Conservation (phyloP, 2,797 vertebrate genomes). For the Pipistrellus pipistrellus region DNA sequence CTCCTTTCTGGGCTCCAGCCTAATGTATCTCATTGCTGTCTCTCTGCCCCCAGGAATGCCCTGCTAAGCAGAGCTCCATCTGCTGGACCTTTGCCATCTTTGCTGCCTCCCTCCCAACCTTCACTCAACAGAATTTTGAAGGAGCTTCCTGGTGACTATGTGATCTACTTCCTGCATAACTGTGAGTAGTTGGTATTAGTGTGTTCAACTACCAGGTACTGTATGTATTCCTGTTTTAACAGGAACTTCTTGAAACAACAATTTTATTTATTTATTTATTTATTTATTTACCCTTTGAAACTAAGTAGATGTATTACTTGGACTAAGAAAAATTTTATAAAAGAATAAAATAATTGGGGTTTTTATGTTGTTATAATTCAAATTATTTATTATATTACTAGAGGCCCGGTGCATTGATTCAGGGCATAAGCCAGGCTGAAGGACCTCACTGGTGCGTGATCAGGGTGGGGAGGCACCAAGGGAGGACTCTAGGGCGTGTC, state of each 20-base stretch:
- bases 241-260: neutral
- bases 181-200: neutral
- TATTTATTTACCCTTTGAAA: neutral
- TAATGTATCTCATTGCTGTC: neutral
- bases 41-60: neutral
- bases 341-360: slow-evolving; percentile 30
- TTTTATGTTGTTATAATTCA: neutral
- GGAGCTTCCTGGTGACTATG: neutral
- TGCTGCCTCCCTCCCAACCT: neutral
- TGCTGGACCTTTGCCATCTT: neutral
- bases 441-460: too few species aligned
- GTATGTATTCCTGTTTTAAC: neutral
- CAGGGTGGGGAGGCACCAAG: rapidly evolving
- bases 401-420: too few species aligned
- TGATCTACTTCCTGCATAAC: neutral
- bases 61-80: neutral
- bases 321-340: slow-evolving; percentile 31
- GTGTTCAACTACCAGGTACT: too few species aligned
- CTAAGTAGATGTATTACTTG: neutral
- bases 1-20: neutral
- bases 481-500: too few species aligned
- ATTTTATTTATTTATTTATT: neutral
- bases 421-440: too few species aligned
- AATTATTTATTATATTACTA: neutral
- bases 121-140: neutral